Evolutionary conservation across 92 coral and sea anemone genomes (phyloP).

Genomic region (Zoanthus sociatus): DNA sequence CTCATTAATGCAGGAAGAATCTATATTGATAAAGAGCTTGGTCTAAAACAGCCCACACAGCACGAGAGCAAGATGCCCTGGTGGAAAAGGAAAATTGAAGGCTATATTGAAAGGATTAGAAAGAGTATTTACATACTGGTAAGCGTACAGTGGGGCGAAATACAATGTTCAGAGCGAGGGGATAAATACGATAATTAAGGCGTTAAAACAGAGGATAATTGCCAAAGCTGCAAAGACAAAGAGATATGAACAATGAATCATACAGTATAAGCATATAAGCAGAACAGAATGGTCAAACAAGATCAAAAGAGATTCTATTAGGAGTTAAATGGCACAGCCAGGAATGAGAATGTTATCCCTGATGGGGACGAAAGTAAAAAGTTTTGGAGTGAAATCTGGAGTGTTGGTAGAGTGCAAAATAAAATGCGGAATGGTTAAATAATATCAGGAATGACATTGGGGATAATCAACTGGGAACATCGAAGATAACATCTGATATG

Average conservation of each 20-base stretch:
- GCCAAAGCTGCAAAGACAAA: constrained; percentile 43
- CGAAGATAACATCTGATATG: neutral
- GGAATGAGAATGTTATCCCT: neutral
- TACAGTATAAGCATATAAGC: constrained; percentile 47
- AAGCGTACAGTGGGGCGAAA: no score
- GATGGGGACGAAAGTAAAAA: constrained; percentile 7
- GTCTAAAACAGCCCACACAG: no score
- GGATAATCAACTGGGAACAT: neutral
- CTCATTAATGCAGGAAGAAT: no score
- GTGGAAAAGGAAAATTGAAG: no score
- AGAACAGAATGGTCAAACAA: constrained; percentile 38
- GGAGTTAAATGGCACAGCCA: no score
- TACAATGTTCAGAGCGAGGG: neutral
- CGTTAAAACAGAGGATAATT: constrained; percentile 30
- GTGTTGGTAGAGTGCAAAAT: neutral
- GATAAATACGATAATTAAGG: neutral
- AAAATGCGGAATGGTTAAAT: neutral
- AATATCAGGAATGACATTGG: neutral
- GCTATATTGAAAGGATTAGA: no score
- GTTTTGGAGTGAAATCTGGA: constrained; percentile 51
- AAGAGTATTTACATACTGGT: no score
- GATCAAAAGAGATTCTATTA: constrained; percentile 46
- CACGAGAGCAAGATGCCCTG: no score
- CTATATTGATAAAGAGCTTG: no score
- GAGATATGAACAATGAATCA: neutral